Evolutionary conservation across 2,797 vertebrate species (phyloP).

Genomic region (Cynodonichthys magdalenae): DNA sequence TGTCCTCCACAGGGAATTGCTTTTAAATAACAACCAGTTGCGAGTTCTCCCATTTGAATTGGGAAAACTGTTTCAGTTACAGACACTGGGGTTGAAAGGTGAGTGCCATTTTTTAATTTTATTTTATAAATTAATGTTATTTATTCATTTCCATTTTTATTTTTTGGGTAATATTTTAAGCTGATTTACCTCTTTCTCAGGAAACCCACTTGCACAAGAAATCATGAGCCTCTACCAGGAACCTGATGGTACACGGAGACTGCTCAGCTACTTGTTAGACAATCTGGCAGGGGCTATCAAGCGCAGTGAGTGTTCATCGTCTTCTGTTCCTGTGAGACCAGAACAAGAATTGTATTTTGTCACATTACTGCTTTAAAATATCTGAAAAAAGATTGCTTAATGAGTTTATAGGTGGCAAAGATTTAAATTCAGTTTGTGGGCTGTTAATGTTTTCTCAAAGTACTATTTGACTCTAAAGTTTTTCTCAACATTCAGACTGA

Average conservation of each 20-base stretch:
- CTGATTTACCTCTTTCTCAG: conserved; percentile 66
- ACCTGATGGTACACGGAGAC: conserved; percentile 95
- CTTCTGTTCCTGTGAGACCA: conserved; percentile 3
- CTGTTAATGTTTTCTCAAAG: not conserved
- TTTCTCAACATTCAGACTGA: not conserved
- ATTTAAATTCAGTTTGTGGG: not conserved
- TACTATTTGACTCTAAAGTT: not conserved
- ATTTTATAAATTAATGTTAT: conserved; percentile 11
- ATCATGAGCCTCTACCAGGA: conserved; percentile 98
- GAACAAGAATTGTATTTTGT: conserved; percentile 1
- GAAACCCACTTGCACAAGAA: conserved; percentile 99
- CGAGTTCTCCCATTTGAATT: conserved; percentile 99
- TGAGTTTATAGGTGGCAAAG: not conserved
- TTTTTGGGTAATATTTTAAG: conserved; percentile 12
- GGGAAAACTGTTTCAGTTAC: conserved; percentile 99
- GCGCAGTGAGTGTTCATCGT: conserved; percentile 87
- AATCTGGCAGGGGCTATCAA: conserved; percentile 98
- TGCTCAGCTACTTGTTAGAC: conserved; percentile 99
- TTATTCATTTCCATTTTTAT: not conserved
- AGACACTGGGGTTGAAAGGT: conserved; percentile 99
- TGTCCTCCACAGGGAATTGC: conserved; percentile 92
- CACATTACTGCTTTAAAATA: not conserved
- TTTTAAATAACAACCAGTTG: conserved; percentile 99
- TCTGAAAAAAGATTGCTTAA: not conserved
- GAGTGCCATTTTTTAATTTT: conserved; percentile 57